Evolutionary conservation across 2,888 invertebrate genomes (phyloP), one percentile per base, ranked within the genome.

Genomic region (Yponomeuta sedellus): DNA sequence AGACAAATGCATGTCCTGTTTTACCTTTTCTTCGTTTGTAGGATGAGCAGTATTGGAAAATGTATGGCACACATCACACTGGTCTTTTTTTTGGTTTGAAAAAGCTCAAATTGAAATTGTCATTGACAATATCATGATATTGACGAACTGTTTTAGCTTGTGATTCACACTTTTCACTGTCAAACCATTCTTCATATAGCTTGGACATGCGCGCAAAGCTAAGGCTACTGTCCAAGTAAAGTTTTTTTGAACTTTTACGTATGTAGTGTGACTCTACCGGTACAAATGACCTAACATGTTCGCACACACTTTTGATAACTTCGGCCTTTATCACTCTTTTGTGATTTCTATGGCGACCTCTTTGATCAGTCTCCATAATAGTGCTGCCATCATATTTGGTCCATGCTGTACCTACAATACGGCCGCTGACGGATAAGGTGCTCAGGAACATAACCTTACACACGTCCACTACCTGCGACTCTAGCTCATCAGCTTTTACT

Each of bases 371-470:
- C 40, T 64, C 59, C 12, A 64, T 28, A 10, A 57, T 25, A 12
- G 64, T 61, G 25, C 44, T 64, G 6, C 67, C 64, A 56, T 64
- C 64, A 67, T 61, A 67, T 64, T 67, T 67, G 22, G 64, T 25
- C 59, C 64, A 67, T 25, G 64, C 64, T 25, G 67, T 67, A 20
- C 40, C 67, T 22, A 69, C 64, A 20, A 69, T 58, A n/a, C 69
- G 68, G 52, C 69, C 69, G 57, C 68, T 66, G 59, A 68, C 4
- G n/a, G 67, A 56, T 66, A 70, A 66, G 2, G 71, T 71, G 65
- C 68, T 71, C 12, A 71, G 64, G 67, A 71, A 69, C 69, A 70
- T 71, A 22, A 68, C 69, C 64, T 70, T 70, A 68, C 71, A 71
- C 11, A 70, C 70, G 22, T 64, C 65, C 16, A 65, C 40, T 61